A percentile compares a stretch with the other conserved stretches of the same genome.
Conservation (phyloP, 2,888 invertebrate genomes). For the Lumbricus terrestris region DNA sequence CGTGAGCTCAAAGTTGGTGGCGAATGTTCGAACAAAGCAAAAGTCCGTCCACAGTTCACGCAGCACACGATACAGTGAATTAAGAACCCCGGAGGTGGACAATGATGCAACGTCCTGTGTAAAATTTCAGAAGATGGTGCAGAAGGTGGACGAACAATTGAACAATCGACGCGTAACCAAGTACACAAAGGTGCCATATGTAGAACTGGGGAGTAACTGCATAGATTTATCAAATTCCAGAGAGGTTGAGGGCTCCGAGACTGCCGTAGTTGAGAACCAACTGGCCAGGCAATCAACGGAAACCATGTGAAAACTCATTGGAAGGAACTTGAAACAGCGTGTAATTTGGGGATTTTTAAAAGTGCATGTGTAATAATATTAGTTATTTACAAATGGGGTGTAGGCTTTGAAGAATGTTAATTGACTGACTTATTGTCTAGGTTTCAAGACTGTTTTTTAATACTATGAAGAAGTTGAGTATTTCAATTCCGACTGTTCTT, state of each 20-base stretch:
- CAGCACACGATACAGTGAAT: neutral
- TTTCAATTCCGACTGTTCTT: neutral
- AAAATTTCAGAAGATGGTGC: neutral
- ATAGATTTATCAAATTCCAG: neutral
- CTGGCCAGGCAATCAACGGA: neutral
- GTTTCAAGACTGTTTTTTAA: neutral
- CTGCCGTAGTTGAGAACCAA: neutral
- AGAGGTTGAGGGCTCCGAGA: neutral
- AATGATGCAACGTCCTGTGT: neutral
- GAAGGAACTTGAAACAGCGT: neutral
- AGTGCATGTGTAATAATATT: neutral
- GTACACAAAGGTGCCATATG: neutral
- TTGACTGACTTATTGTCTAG: neutral
- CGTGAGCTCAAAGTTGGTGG: neutral
- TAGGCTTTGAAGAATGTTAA: neutral
- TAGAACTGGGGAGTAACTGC: neutral
- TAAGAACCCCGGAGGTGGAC: neutral
- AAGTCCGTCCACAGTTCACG: neutral
- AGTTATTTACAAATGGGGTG: neutral
- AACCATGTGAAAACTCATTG: neutral
- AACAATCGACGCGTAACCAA: neutral
- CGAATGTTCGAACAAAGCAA: neutral
- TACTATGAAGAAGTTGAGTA: neutral
- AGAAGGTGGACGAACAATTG: conserved; percentile 5
- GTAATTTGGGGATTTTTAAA: neutral